A percentile compares a stretch with the other conserved stretches of the same genome.
Evolutionary conservation across 30 jellyfish, hydroid and myxozoan species (phyloP).

Genomic region (Aurelia sp.): DNA sequence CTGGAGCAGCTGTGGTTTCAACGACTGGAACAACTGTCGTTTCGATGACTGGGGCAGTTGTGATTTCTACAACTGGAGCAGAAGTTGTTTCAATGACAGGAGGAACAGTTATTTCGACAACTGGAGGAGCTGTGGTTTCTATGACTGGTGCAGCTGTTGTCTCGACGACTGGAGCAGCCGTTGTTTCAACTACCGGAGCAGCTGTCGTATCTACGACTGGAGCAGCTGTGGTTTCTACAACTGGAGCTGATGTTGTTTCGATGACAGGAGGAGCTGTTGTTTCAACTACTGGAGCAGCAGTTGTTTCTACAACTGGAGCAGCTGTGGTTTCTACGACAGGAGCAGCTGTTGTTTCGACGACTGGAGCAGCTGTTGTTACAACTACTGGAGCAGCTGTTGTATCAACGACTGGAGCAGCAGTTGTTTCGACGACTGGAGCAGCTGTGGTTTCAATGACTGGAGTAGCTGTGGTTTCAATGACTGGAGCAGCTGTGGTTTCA

Average conservation of each 20-base stretch:
- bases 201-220: too few relatives aligned
- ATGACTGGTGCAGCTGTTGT: constrained; percentile 40
- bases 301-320: background rate
- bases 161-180: constrained; percentile 7
- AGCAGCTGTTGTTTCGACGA: constrained; percentile 8
- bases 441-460: constrained; percentile 11
- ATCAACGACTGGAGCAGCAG: background rate
- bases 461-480: constrained; percentile 1
- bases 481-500: constrained; percentile 22
- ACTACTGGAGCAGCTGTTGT: constrained; percentile 29
- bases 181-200: background rate
- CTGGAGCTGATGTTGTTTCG: too few relatives aligned
- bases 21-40: constrained; percentile 26
- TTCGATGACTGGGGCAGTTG: constrained; percentile 19
- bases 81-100: constrained; percentile 20
- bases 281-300: too few relatives aligned
- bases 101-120: constrained; percentile 15
- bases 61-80: constrained; percentile 7
- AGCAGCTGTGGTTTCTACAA: too few relatives aligned
- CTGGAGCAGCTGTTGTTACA: constrained; percentile 4
- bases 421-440: constrained; percentile 4
- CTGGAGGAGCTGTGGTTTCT: constrained; percentile 28
- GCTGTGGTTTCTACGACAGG: constrained; percentile 5
- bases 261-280: too few relatives aligned
- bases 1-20: constrained; percentile 16